Evolutionary conservation across 2,113 vertebrate genomes (phyloP).

Genomic region (Hippocampus zosterae): DNA sequence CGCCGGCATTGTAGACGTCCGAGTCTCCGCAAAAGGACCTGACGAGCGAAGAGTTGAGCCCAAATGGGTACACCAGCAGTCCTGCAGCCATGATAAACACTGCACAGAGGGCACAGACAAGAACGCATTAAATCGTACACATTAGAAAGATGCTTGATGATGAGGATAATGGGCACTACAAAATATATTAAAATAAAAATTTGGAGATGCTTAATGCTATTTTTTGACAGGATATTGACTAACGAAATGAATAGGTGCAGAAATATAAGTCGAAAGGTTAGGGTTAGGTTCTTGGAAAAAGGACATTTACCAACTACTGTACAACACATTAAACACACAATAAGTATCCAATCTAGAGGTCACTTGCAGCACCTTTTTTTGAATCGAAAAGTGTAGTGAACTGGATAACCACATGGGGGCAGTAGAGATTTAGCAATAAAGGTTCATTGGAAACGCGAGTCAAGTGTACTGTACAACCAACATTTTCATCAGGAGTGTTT

Average conservation of each 20-base stretch:
- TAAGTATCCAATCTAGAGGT: neutral
- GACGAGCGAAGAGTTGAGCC: constrained; percentile 84
- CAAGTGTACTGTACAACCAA: constrained; percentile 8
- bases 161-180: neutral
- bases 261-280: neutral
- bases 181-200: neutral
- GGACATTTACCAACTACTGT: neutral
- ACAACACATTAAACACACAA: neutral
- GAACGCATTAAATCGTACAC: neutral
- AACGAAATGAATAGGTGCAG: neutral
- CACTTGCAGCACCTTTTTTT: neutral
- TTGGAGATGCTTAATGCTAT: neutral
- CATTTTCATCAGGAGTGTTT: constrained; percentile 13
- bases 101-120: constrained; percentile 57
- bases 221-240: neutral
- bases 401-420: constrained; percentile 58
- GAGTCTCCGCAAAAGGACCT: constrained; percentile 84
- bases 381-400: neutral
- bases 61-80: constrained; percentile 88
- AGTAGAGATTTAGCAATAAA: constrained; percentile 48
- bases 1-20: constrained; percentile 86
- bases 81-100: constrained; percentile 92
- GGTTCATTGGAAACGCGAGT: neutral
- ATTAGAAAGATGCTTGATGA: neutral
- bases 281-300: neutral